phyloP scores from a whole-genome alignment of 2,113 vertebrate species.

The Thermophis baileyi region DNA sequence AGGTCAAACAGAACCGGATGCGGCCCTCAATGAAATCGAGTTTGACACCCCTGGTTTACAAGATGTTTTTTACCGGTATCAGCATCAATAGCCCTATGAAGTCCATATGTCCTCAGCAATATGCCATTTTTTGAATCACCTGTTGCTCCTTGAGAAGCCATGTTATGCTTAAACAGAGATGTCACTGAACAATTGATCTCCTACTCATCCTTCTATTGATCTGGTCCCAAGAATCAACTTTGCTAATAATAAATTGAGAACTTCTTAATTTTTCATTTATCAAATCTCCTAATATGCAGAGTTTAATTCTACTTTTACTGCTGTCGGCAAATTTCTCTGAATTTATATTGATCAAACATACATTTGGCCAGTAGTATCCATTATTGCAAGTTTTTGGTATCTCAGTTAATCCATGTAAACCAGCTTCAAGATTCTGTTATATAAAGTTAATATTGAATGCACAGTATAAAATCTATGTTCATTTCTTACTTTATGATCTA shows the following conservation, averaged over 20 bases:
- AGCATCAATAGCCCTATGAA: neutral
- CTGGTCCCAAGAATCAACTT: neutral
- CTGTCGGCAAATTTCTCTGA: neutral
- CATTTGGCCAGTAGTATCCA: neutral
- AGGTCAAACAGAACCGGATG: no score
- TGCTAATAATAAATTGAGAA: neutral
- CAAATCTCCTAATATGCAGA: neutral
- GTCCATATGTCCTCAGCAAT: neutral
- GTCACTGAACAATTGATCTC: neutral
- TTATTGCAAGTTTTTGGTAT: neutral
- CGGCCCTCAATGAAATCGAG: no score
- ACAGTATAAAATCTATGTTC: neutral
- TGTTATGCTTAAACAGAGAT: neutral
- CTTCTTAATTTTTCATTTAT: neutral
- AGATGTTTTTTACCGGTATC: neutral
- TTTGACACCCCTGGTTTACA: neutral
- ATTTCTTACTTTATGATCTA: neutral
- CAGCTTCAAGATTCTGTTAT: neutral
- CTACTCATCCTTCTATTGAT: neutral
- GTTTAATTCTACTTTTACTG: neutral
- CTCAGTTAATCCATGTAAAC: neutral
- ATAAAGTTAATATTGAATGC: neutral
- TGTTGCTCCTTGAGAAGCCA: neutral
- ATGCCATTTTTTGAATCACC: neutral
- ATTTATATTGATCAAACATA: neutral